Evolutionary conservation across 2,113 vertebrate species (phyloP), one percentile per base, ranked within the genome.

Genomic region (Ptilonorhynchus violaceus): DNA sequence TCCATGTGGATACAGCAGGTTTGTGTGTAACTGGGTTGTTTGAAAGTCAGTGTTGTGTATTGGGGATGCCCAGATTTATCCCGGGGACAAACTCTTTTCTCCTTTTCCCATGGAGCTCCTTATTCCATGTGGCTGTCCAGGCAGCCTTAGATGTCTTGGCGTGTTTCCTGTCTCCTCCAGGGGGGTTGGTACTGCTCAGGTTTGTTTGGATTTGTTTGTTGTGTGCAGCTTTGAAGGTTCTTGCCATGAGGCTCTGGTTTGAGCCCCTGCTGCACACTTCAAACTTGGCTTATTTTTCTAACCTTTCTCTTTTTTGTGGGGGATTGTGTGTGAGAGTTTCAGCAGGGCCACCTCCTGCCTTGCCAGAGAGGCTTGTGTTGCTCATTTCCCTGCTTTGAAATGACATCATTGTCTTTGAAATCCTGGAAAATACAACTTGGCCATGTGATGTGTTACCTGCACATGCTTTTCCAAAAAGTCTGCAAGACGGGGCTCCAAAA

Each of bases 301-400:
- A 94, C 84, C 76, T 90, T 94, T 85, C 88, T 75, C 78, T 83
- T 76, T 11, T 41, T 20, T 64, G 85, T 89, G 81, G 33, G 41
- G 44, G 64, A 50, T 64, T 60, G 58, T 82, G 85, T 88, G 70
- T 35, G 93, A 50, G 72, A 88, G 33, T 77, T 83, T 41, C 92
- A 64, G 55, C n/a, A 66, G 92, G 78, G 81, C 88, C 73, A 87
- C 93, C 77, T 58, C 25, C 30, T 72, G 81, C 44, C 0, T 85
- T 88, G 66, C 92, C 96, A 60, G 7, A 59, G 84, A 39, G 63
- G 59, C 8, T 92, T 47, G 52, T 33, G 76, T 90, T 94, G 95
- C 82, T 95, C 83, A 41, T 70, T 96, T 94, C 88, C 85, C 95
- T 92, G 55, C 92, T 96, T 95, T 84, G 92, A 90, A 93, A 90